Conservation (phyloP, 2,113 vertebrate genomes). For the Pterophyllum scalare region DNA sequence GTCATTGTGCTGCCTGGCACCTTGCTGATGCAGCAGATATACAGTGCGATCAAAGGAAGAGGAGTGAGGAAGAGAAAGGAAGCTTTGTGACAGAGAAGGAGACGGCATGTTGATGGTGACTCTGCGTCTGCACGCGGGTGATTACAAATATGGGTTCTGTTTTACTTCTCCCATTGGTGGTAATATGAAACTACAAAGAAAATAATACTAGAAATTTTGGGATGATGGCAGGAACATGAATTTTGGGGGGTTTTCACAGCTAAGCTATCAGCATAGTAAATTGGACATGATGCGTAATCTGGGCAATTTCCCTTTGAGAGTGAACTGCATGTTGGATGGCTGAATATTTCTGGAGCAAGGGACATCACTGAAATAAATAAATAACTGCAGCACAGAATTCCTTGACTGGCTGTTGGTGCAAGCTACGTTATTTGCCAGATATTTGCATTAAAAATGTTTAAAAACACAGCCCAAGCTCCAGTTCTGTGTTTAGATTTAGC, state of each 20-base stretch:
- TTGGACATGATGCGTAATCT: not conserved
- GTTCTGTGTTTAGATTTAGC: not conserved
- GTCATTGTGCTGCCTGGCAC: conserved; percentile 46
- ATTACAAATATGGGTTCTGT: not conserved
- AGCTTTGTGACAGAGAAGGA: not conserved
- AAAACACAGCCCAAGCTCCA: not conserved
- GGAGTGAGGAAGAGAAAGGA: not conserved
- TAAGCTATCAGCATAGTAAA: not conserved
- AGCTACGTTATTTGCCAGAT: not conserved
- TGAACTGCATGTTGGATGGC: too few species aligned
- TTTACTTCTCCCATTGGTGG: not conserved
- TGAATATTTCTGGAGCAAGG: too few species aligned
- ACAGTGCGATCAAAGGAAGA: conserved; percentile 1
- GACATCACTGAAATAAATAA: not conserved
- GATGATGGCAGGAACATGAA: not conserved
- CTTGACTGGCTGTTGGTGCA: not conserved
- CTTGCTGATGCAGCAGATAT: conserved; percentile 52
- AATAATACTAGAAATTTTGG: not conserved
- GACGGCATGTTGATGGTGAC: not conserved
- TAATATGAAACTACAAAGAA: not conserved
- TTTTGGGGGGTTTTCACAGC: not conserved
- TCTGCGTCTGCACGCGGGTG: not conserved
- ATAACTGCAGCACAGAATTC: not conserved
- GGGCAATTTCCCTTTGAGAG: too few species aligned
- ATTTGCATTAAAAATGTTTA: not conserved